Percentiles rank a stretch among this genome's conserved stretches.
phyloP scores from a whole-genome alignment of 2,797 vertebrate species.

The Anguilla marmorata region DNA sequence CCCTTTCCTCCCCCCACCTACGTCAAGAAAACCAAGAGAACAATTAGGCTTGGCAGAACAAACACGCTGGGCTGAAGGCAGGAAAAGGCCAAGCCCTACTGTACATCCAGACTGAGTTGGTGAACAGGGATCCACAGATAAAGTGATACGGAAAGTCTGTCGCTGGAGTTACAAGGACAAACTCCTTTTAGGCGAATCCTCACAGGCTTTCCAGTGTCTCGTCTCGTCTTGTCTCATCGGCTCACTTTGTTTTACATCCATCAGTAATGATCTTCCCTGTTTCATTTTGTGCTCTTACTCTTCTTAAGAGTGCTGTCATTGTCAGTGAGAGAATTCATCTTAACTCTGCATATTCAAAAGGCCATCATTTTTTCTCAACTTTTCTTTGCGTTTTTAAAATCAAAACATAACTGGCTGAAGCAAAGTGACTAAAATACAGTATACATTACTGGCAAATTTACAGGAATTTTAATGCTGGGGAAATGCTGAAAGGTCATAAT shows the following conservation, averaged over 20 bases:
- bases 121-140: neutral
- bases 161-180: neutral
- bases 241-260: neutral
- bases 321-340: too few species aligned
- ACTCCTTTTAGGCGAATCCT: neutral
- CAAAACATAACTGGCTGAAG: neutral
- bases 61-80: neutral
- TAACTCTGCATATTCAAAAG: too few species aligned
- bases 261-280: neutral
- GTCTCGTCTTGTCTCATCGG: neutral
- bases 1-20: neutral
- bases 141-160: neutral
- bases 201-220: neutral
- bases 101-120: neutral
- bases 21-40: constrained; percentile 2
- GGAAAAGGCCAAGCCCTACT: neutral
- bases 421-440: neutral
- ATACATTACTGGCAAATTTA: neutral
- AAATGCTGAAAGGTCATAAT: neutral
- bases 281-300: neutral
- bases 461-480: neutral
- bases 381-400: neutral
- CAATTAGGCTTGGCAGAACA: constrained; percentile 8
- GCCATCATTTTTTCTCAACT: too few species aligned
- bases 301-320: neutral